These are phyloP conservation scores for Dynastes hyllus DNA, from an alignment of 2,888 invertebrate species.

Conservation along the genomic window DNA sequence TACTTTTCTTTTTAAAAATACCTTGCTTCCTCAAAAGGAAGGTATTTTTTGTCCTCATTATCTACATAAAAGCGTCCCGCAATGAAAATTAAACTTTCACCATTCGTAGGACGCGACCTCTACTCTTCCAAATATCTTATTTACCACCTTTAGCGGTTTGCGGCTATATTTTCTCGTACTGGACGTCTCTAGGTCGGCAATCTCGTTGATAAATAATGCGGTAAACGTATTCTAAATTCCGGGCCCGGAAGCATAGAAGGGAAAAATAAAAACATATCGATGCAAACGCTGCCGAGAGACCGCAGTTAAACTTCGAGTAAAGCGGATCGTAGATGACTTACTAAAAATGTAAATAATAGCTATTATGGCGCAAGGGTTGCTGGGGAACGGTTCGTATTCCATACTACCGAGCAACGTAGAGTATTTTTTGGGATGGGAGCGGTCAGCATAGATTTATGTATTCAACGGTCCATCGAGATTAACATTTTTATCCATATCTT, in stretches of 20 bases:
- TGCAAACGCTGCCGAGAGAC: neutral
- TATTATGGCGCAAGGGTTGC: neutral
- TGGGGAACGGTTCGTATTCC: no score
- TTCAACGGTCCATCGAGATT: no score
- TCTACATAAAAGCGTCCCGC: no score
- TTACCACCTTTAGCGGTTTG: neutral
- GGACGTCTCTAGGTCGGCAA: neutral
- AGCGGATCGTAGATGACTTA: neutral
- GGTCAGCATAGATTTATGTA: no score
- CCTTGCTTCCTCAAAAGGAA: no score
- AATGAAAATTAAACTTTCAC: no score
- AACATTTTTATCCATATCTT: no score
- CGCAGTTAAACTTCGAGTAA: neutral
- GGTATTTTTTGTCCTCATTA: neutral
- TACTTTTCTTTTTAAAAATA: no score
- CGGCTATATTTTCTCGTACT: neutral
- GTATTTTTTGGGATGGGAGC: no score
- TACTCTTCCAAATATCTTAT: constrained; percentile 7
- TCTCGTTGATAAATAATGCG: neutral
- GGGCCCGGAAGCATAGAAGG: neutral
- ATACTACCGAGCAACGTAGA: no score
- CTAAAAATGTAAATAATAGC: constrained; percentile 14
- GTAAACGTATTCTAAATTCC: neutral
- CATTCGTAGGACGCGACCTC: neutral
- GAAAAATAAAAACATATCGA: no score